Conservation (phyloP, 1,140 invertebrate genomes). For the Conus ventricosus region DNA sequence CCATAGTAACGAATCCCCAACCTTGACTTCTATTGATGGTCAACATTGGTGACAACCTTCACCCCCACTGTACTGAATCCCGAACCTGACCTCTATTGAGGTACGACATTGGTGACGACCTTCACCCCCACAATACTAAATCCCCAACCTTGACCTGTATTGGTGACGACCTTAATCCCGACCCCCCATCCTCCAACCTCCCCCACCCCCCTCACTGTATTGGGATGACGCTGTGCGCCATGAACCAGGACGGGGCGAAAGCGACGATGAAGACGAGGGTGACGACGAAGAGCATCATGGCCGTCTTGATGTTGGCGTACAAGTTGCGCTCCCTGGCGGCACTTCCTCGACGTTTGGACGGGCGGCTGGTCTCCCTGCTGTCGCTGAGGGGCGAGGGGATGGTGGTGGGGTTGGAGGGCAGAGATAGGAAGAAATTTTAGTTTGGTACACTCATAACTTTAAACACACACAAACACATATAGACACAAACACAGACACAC, state of each 20-base stretch:
- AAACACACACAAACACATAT: background rate
- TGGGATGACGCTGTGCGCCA: slow-evolving; percentile 52
- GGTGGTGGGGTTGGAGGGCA: background rate
- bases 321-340: slow-evolving; percentile 43
- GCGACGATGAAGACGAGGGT: slow-evolving; percentile 61
- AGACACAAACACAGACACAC: no score
- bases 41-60: no score
- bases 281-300: slow-evolving; percentile 60
- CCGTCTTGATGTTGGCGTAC: slow-evolving; percentile 58
- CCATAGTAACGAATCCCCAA: no score
- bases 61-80: no score
- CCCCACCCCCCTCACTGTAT: background rate
- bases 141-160: no score
- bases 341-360: slow-evolving; percentile 14
- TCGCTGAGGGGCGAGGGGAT: background rate
- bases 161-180: no score
- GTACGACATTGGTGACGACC: no score
- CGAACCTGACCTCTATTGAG: no score
- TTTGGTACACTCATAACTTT: background rate
- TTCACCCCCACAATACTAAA: no score
- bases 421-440: background rate
- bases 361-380: background rate
- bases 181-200: background rate
- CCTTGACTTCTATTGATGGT: no score
- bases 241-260: slow-evolving; percentile 56